Evolutionary conservation across 2,113 vertebrate genomes (phyloP), one percentile per base, ranked within the genome.

Genomic region (Sylvicapra grimmia): DNA sequence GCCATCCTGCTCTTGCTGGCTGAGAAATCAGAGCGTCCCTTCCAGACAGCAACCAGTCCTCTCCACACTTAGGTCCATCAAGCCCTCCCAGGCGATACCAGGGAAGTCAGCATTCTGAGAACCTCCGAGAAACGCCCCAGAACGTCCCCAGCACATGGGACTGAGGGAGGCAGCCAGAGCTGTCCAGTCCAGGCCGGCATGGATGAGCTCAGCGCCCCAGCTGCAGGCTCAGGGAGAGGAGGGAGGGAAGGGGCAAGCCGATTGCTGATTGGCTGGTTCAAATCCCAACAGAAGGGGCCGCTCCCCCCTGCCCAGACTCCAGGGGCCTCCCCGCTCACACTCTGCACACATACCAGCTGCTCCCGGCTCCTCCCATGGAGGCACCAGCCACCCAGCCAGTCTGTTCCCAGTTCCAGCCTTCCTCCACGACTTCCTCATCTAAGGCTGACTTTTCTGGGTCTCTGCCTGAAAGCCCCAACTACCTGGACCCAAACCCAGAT

Each of bases 181-280:
- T 15, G 13, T 53, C 92, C 89, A 80, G 92, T 51, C n/a, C 21
- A 33, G 63, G 72, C 47, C 0, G 5, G 61, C 16, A 23, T 8
- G 59, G 77, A 68, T 95, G 97, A 97, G 97, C 94, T 98, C 97
- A 97, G 80, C 2, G 4, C 21, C 86, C 68, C 90, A 95, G 97
- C 93, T 93, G 97, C 94, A 83, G 51, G 25, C 65, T 36, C 40
- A 7, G 51, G 31, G 14, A 51, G 61, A 16, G 31, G 33, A 59
- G 54, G 77, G 88, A 56, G 53, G 47, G 82, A 19, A 33, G 47
- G n/a, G 93, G 47, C 59, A 36, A 68, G 68, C 44, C 3, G 10
- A 47, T 31, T 53, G 89, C 93, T 95, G 97, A 98, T 97, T 98
- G 97, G 97, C 89, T 89, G 83, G 75, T 98, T 98, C 96, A 98